Conservation (phyloP, 1,140 invertebrate species). For the Coptotermes formosanus region DNA sequence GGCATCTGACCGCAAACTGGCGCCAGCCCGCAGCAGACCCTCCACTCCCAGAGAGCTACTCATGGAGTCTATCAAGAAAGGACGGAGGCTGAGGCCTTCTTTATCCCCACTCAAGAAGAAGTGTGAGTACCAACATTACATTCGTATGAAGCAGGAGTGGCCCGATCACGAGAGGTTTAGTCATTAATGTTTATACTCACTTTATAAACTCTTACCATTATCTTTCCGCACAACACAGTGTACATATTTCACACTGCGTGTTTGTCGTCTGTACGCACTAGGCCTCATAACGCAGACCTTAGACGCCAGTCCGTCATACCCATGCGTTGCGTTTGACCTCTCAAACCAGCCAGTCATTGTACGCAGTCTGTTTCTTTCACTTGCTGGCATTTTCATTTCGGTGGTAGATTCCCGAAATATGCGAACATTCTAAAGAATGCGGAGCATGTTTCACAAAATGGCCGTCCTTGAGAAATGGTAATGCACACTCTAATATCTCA, state of each 20-base stretch:
- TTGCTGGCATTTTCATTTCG: no score
- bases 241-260: no score
- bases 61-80: conserved; percentile 84
- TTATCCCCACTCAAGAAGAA: conserved; percentile 24
- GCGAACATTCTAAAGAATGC: background rate
- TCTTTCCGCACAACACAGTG: no score
- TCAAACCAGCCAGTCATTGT: no score
- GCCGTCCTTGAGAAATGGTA: background rate
- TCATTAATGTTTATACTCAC: no score
- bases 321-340: no score
- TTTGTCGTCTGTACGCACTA: no score
- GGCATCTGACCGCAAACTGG: conserved; percentile 84
- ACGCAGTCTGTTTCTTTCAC: no score
- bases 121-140: conserved; percentile 26
- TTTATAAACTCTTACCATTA: no score
- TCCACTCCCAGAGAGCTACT: conserved; percentile 80
- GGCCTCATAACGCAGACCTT: background rate
- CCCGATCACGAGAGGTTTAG: no score
- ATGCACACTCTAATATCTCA: background rate
- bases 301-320: no score
- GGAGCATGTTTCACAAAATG: background rate
- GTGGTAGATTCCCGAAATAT: background rate
- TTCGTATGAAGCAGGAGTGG: background rate
- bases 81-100: conserved; percentile 62
- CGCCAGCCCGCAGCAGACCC: conserved; percentile 63